Conservation (phyloP, 1,140 invertebrate genomes). For the Mactra quadrangularis region DNA sequence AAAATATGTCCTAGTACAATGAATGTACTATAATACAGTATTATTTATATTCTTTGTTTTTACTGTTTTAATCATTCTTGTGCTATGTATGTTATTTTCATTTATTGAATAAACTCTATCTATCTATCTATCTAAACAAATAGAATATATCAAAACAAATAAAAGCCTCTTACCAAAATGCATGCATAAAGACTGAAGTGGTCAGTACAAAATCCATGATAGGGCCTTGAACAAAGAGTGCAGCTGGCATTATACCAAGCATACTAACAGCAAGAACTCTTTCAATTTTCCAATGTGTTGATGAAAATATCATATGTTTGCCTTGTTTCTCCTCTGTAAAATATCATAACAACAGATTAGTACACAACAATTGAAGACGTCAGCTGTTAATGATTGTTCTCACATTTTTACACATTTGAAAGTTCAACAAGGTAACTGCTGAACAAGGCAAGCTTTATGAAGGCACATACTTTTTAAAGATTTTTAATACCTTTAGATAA, state of each 20-base stretch:
- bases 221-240: conserved; percentile 72
- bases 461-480: too few relatives aligned
- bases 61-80: too few relatives aligned
- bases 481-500: too few relatives aligned
- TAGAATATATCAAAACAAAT: too few relatives aligned
- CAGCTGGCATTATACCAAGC: conserved; percentile 75
- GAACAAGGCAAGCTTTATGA: too few relatives aligned
- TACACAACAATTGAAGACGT: background rate
- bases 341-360: background rate
- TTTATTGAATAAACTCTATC: too few relatives aligned
- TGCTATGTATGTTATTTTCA: too few relatives aligned
- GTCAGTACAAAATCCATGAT: conserved; percentile 73
- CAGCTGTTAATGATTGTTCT: background rate
- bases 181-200: conserved; percentile 76
- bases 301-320: conserved; percentile 76
- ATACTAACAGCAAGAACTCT: conserved; percentile 74
- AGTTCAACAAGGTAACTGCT: background rate
- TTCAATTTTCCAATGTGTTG: conserved; percentile 80
- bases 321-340: conserved; percentile 76
- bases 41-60: too few relatives aligned
- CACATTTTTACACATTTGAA: background rate
- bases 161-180: conserved; percentile 72
- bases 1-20: too few relatives aligned
- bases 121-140: too few relatives aligned
- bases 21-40: too few relatives aligned